Evolutionary conservation across 2,888 invertebrate genomes (phyloP).

Genomic region (Zhuqinia jingwanae): DNA sequence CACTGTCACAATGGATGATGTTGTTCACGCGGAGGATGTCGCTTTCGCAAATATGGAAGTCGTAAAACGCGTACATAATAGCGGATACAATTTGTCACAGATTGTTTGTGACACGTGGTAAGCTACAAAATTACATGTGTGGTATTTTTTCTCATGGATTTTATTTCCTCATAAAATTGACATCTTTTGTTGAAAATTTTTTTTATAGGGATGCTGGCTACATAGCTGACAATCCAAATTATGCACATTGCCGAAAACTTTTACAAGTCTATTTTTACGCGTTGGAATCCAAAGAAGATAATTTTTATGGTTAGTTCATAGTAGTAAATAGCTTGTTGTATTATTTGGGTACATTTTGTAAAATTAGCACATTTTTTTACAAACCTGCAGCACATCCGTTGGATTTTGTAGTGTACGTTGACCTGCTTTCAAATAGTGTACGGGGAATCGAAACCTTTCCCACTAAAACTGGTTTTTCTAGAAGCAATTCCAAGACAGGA

Average conservation of each 20-base stretch:
- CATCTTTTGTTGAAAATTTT: background rate
- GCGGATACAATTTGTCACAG: slow-evolving; percentile 24
- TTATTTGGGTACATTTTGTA: background rate
- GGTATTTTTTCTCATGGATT: too few relatives aligned
- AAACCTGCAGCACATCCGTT: slow-evolving; percentile 46
- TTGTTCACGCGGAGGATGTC: background rate
- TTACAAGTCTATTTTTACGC: slow-evolving; percentile 54
- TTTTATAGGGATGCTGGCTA: slow-evolving; percentile 57
- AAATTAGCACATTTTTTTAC: too few relatives aligned
- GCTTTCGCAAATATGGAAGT: slow-evolving; percentile 30
- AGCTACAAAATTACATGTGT: background rate
- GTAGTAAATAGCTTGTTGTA: background rate
- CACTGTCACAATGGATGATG: slow-evolving; percentile 13
- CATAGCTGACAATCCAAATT: slow-evolving; percentile 61
- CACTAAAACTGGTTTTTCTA: background rate
- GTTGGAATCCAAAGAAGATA: background rate
- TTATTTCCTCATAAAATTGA: too few relatives aligned
- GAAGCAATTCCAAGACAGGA: background rate
- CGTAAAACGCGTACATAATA: background rate
- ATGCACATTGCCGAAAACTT: slow-evolving; percentile 45
- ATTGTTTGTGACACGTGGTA: slow-evolving; percentile 46
- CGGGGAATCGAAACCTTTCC: slow-evolving; percentile 32
- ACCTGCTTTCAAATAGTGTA: background rate
- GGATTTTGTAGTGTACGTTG: slow-evolving; percentile 41
- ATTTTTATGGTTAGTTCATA: slow-evolving; percentile 39